These are phyloP conservation scores for Molossus molossus DNA, from an alignment of 2,797 vertebrate genomes.

Conservation along the genomic window DNA sequence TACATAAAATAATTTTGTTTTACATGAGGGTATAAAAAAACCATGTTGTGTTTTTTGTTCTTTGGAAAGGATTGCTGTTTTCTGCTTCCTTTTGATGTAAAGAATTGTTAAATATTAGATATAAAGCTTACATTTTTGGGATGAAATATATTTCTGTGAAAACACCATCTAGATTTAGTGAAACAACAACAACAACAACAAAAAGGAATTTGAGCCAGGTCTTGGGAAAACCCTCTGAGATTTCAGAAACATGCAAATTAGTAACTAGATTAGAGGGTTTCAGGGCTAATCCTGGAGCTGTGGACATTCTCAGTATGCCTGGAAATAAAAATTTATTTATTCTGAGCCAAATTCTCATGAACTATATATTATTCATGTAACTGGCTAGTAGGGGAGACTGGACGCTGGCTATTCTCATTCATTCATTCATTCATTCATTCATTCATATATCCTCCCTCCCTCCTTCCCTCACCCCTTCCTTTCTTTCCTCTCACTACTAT, in stretches of 20 bases:
- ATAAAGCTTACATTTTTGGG: slow-evolving; percentile 18
- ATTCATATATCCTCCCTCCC: background rate
- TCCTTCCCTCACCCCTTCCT: background rate
- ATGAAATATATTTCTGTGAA: slow-evolving; percentile 16
- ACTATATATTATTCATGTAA: background rate
- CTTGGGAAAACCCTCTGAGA: background rate
- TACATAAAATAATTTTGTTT: background rate
- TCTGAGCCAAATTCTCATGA: background rate
- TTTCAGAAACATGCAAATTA: slow-evolving; percentile 48
- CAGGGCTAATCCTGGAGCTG: background rate
- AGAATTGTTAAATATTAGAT: background rate
- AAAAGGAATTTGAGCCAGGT: background rate
- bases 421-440: background rate
- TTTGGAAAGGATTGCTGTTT: background rate
- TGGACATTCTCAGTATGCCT: background rate
- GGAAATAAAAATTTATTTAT: background rate
- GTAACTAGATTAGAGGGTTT: background rate
- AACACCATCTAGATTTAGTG: background rate
- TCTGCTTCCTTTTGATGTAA: background rate
- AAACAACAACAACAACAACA: background rate
- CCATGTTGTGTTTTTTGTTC: background rate
- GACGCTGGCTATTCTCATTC: background rate
- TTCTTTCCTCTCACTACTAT: background rate
- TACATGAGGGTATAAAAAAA: background rate
- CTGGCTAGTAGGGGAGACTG: background rate